phyloP scores from a whole-genome alignment of 2,797 vertebrate genomes.

The Orestias chungarensis region DNA sequence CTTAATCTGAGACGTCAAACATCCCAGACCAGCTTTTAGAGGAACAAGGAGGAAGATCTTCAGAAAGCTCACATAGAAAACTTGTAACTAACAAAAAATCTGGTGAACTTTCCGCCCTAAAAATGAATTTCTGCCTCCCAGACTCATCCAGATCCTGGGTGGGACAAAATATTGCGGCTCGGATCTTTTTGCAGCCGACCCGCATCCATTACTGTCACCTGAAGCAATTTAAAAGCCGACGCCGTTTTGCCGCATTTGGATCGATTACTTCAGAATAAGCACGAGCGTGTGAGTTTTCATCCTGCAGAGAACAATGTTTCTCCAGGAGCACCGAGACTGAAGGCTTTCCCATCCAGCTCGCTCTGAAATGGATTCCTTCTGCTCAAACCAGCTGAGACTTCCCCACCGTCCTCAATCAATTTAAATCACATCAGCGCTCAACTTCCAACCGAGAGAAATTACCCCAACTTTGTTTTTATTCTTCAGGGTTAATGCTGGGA shows the following conservation, averaged over 20 bases:
- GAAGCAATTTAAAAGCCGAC: background rate
- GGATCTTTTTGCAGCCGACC: background rate
- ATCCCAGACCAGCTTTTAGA: no score
- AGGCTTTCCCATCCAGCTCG: background rate
- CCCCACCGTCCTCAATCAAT: slow-evolving; percentile 41
- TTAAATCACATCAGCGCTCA: slow-evolving; percentile 48
- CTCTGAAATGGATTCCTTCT: slow-evolving; percentile 31
- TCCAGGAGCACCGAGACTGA: background rate
- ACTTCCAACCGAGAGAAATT: slow-evolving; percentile 21
- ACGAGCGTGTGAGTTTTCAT: background rate
- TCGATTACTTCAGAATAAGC: background rate
- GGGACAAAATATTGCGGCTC: background rate
- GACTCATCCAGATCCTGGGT: slow-evolving; percentile 32
- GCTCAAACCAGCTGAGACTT: slow-evolving; percentile 39
- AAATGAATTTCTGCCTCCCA: slow-evolving; percentile 2
- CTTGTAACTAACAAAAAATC: background rate
- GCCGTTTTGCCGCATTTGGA: background rate
- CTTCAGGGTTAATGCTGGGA: slow-evolving; percentile 35
- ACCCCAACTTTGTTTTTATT: slow-evolving; percentile 27
- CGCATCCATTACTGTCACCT: background rate
- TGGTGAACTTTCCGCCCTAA: background rate
- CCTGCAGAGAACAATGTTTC: background rate
- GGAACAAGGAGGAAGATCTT: no score
- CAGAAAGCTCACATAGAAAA: no score
- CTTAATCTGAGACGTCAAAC: no score